phyloP scores from a whole-genome alignment of 2,797 vertebrate species.

The Aeoliscus strigatus region DNA sequence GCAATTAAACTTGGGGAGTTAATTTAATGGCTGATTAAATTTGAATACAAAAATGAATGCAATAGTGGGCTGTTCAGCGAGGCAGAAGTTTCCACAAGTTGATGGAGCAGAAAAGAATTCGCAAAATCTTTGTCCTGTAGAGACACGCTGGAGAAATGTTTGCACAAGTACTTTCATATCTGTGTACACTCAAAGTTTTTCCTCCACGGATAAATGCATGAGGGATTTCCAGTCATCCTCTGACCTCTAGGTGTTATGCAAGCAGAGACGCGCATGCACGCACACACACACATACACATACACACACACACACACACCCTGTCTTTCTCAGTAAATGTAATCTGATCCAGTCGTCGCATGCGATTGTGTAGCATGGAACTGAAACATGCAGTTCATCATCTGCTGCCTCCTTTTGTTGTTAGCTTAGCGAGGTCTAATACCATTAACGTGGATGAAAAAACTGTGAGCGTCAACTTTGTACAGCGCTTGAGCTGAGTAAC shows the following conservation, averaged over 20 bases:
- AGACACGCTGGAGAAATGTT: slow-evolving; percentile 17
- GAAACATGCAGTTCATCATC: slow-evolving; percentile 58
- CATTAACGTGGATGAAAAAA: slow-evolving; percentile 62
- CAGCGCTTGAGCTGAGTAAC: slow-evolving; percentile 32
- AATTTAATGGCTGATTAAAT: slow-evolving; percentile 58
- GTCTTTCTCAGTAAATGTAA: slow-evolving; percentile 48
- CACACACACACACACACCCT: no score
- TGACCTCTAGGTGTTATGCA: no score
- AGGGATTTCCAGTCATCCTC: no score
- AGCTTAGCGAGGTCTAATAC: slow-evolving; percentile 52
- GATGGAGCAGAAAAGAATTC: slow-evolving; percentile 26
- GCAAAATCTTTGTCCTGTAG: slow-evolving; percentile 13
- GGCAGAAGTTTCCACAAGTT: slow-evolving; percentile 31
- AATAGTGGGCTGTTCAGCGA: slow-evolving; percentile 33
- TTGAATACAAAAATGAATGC: slow-evolving; percentile 35
- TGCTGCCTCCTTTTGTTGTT: slow-evolving; percentile 29
- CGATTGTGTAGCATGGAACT: slow-evolving; percentile 25
- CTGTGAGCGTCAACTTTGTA: slow-evolving; percentile 43
- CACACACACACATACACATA: not conserved
- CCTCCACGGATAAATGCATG: no score
- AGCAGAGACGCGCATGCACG: slow-evolving; percentile 7
- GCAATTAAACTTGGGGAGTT: slow-evolving; percentile 50
- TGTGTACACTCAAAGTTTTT: not conserved
- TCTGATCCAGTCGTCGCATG: slow-evolving; percentile 49
- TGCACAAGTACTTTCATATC: slow-evolving; percentile 8